Base-by-base conservation (phyloP, 1,140 invertebrate genomes). In the Pseudomyrmex dendroicus region DNA sequence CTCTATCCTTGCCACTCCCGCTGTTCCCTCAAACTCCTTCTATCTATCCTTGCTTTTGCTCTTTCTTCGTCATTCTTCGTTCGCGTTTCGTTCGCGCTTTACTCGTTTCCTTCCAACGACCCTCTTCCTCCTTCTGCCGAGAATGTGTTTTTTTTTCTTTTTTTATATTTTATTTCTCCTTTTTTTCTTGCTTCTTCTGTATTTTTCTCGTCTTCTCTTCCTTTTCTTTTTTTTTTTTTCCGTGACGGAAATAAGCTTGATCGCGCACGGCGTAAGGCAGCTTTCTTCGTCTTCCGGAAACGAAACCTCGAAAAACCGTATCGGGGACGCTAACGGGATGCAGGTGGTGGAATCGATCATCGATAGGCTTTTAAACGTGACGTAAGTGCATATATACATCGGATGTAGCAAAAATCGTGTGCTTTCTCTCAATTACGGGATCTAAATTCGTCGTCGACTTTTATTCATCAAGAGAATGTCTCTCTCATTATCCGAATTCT, bases 61-160 rank as follows among this genome's bases (percentile, higher is more conserved):
- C 22, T 77, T 56, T 85, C 74, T 80, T 22, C 70, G 44, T 86
- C 66, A 78, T 84, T 73, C 59, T 44, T 35, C 62, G n/a, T 50
- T 8, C 25, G 50, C 54, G 84, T 82, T 82, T 15, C 61, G 17
- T 82, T 80, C 76, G 66, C 54, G 66, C 76, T 80, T 80, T 61
- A 70, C 46, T 20, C 76, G 22, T 59, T 72, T 59, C 44, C 70
- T 44, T 66, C 35, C 52, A 15, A 59, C 54, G 20, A 25, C 7
- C 76, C 76, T 70, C 67, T 61, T 68, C 66, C 50, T 68, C 66
- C 44, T 72, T 20, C 22, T 35, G 17, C 20, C 25, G 17, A 20
- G 35, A 35, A 35, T 15, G 54, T 48, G 10, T 22, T 35, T 54
- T 56, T n/a, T 1, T 9, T 13, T 35, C 84, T 76, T 84, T 82